These are phyloP conservation scores for Lasius platythorax DNA, from an alignment of 2,888 invertebrate genomes.

Conservation along the genomic window DNA sequence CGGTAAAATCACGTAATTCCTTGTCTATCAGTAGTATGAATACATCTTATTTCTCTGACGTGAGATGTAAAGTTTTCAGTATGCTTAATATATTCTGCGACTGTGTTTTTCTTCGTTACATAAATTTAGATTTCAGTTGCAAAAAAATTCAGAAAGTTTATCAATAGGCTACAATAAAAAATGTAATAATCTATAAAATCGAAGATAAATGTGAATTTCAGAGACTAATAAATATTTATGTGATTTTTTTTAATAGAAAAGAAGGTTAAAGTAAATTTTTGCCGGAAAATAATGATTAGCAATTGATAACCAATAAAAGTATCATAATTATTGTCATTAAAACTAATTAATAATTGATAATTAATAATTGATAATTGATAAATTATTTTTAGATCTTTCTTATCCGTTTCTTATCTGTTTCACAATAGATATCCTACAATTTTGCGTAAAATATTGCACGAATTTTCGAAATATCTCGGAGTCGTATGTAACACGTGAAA, in stretches of 20 bases:
- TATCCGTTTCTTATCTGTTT: neutral
- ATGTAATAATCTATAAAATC: neutral
- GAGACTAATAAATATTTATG: neutral
- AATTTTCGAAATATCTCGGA: neutral
- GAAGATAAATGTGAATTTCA: neutral
- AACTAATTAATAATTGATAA: neutral
- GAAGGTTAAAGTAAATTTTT: neutral
- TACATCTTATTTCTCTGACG: neutral
- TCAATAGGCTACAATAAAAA: neutral
- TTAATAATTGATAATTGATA: neutral
- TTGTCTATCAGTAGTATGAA: neutral
- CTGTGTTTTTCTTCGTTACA: neutral
- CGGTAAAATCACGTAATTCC: slow-evolving; percentile 23
- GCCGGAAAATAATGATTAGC: neutral
- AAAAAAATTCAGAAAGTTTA: neutral
- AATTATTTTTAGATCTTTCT: neutral
- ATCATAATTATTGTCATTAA: neutral
- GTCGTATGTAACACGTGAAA: neutral
- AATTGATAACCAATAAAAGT: neutral
- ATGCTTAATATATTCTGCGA: neutral
- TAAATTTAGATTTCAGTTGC: neutral
- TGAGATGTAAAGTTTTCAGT: neutral
- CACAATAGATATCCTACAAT: neutral
- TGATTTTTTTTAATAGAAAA: neutral
- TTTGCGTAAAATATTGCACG: neutral